A percentile compares a stretch with the other conserved stretches of the same genome.
Conservation (phyloP, 2,113 vertebrate species). For the Lepus timidus region DNA sequence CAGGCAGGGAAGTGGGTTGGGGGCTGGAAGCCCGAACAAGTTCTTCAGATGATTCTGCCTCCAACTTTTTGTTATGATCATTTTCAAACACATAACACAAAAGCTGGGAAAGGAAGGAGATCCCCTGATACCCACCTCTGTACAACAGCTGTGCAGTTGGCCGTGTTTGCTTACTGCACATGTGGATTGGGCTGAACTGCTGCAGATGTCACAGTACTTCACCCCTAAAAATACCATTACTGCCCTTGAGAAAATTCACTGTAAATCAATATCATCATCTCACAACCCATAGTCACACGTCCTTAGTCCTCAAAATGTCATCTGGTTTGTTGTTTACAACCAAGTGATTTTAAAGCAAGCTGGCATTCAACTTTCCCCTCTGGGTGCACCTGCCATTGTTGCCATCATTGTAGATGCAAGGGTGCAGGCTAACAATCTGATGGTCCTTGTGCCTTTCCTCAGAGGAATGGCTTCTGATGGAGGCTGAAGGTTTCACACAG, state of each 20-base stretch:
- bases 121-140: neutral
- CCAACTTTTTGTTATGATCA: neutral
- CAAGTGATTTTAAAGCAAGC: neutral
- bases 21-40: neutral
- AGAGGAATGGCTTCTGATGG: neutral
- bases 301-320: neutral
- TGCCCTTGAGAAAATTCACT: neutral
- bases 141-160: neutral
- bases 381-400: neutral
- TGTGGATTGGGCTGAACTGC: neutral
- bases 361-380: neutral
- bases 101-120: neutral
- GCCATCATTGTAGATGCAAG: neutral
- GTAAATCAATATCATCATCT: neutral
- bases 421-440: neutral
- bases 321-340: neutral
- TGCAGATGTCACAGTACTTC: neutral
- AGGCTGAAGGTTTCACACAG: neutral
- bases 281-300: neutral
- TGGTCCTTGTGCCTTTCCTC: neutral
- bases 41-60: neutral
- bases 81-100: constrained; percentile 14
- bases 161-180: fast-evolving
- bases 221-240: neutral
- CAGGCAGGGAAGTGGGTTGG: neutral